Percentiles rank a stretch among this genome's conserved stretches.
Conservation (phyloP, 2,888 invertebrate species). For the Linyphia triangularis region DNA sequence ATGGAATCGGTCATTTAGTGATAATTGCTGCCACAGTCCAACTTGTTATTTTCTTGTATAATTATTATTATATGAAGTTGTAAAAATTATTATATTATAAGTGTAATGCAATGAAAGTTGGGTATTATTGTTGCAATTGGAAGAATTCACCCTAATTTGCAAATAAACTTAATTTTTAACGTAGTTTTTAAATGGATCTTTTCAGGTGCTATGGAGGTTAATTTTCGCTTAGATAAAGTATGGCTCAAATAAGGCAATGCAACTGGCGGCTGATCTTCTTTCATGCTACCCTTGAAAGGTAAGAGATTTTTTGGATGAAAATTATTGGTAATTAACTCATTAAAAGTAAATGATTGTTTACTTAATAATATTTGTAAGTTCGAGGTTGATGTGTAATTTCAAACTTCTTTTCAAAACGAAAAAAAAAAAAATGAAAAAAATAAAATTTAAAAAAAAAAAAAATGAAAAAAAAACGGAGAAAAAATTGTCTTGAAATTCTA, state of each 20-base stretch:
- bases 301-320: neutral
- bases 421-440: neutral
- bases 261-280: conserved; percentile 23
- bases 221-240: conserved; percentile 17
- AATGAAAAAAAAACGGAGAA: neutral
- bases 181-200: neutral
- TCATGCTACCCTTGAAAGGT: conserved; percentile 67
- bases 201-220: conserved; percentile 39
- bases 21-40: too few relatives aligned
- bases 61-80: too few relatives aligned
- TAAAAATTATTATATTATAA: too few relatives aligned
- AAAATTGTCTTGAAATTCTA: too few relatives aligned
- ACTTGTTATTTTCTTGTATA: too few relatives aligned
- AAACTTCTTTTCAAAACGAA: neutral
- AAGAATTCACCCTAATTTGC: neutral
- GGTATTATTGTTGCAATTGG: too few relatives aligned
- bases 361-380: neutral
- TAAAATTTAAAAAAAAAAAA: neutral
- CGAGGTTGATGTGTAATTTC: too few relatives aligned
- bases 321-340: neutral
- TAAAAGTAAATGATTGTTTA: conserved; percentile 25
- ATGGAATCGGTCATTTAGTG: too few relatives aligned
- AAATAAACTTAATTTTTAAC: neutral
- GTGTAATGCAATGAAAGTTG: too few relatives aligned
- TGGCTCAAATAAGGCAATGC: conserved; percentile 56